Evolutionary conservation across 2,113 vertebrate species (phyloP), one percentile per base, ranked within the genome.

Genomic region (Picathartes gymnocephalus): DNA sequence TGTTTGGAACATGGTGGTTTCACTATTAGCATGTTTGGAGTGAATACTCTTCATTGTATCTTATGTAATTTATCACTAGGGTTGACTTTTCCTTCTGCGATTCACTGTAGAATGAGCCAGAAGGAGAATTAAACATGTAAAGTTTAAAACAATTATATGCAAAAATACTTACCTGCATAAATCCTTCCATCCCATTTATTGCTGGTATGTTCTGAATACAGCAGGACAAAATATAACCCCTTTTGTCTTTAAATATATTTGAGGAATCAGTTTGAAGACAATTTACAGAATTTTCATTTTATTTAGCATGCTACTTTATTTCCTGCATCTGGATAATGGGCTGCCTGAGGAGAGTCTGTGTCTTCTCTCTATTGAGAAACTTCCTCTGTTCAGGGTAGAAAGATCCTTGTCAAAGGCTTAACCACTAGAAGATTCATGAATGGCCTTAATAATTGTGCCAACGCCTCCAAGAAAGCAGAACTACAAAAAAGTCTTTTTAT

Each of bases 21-120:
- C 58, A 51, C 39, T 86, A 4, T 40, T 94, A 91, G 51, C 44
- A 69, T 70, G 91, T 86, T 72, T 86, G 50, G 53, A 86, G 60
- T 91, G 86, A 96, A 91, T 84, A 33, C 27, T 81, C 50, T 81
- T 94, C 60, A 37, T 86, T 91, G 56, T 86, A 70, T 62, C 64
- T 78, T 50, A 45, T 4, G 28, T 30, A 91, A 74, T 89, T 91
- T 81, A 56, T 91, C 60, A 47, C 35, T 54, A 20, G 33, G 30
- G 68, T 40, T 86, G 68, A 80, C 58, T 61, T 92, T 79, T 82
- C 39, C 48, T 90, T 76, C 58, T 64, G 62, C 30, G 91, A 10
- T 64, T 86, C 35, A 35, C 22, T 90, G 37, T 44, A 83, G 50
- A 81, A 61, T 74, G 57, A 86, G 18, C 10, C 42, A 86, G 39